Evolutionary conservation across 1,140 invertebrate genomes (phyloP), one percentile per base, ranked within the genome.

Genomic region (Drosophila leontia): DNA sequence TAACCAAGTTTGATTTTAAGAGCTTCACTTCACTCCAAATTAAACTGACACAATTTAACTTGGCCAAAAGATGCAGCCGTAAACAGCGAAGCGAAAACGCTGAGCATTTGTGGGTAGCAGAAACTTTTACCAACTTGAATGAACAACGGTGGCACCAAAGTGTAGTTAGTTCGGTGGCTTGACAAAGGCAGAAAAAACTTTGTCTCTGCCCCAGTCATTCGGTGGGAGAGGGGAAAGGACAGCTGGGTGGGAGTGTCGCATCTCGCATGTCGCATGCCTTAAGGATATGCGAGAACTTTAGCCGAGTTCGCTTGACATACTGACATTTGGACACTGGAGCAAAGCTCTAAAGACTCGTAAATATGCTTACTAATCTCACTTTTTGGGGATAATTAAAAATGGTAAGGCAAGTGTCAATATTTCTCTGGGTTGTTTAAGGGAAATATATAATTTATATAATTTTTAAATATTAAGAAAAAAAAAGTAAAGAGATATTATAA

Each of bases 241-340:
- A 4, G 15, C 6, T 19, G 11, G 17, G 26, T 23, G 45, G 19
- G 19, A 45, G 51, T 35, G 47, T 26, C 17, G 41, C 58, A 35
- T 64, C 65, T 70, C 75, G 67, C 41, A 35, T 78, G 75, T 62
- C 75, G 68, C 67, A 72, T 72, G 67, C 65, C 77, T 72, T 55
- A 9, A 78, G 77, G 67, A 79, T 78, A 79, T 79, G 53, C 60
- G 55, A 79, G 75, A 79, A 64, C 59, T 78, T 79, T 41, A 48
- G 26, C n/a, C n/a, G 48, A 68, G 47, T 35, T 35, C 15, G 11
- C 53, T 39, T 56, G 53, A 72, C 60, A 78, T 44, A 72, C 59
- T 61, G 50, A 50, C 56, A 68, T 77, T 75, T 75, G 11, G 19
- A 56, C 53, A n/a, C 35, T 50, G 41, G 13, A 35, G 19, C 34